Evolutionary conservation across 2,888 invertebrate genomes (phyloP), one percentile per base, ranked within the genome.

Genomic region (Drosophila birchii): DNA sequence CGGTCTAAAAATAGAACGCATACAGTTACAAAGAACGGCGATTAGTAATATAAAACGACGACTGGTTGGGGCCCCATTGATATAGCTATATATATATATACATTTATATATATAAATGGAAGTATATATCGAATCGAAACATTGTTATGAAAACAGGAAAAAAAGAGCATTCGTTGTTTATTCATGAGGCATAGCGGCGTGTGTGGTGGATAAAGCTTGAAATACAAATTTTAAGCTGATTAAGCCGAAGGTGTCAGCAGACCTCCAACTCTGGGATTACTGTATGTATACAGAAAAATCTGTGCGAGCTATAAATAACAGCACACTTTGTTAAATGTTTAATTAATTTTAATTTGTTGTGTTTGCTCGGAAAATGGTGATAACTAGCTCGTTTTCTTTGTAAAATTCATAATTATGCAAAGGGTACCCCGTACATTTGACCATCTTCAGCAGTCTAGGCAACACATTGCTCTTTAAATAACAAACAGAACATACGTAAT

Each of bases 1-100:
- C 53, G 41, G 34, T 57, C 75, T 78, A 78, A 75, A 80, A 82
- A 81, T 82, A 86, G 78, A 67, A 20, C 9, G 57, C 38, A 44
- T 61, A 64, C 64, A 54, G 51, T 78, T 80, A 58, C 49, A 70
- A 44, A 75, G 72, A 71, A 64, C 63, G 59, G 34, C 58, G 64
- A 80, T 76, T 80, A 76, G 74, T 76, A 76, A 67, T 68, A 67
- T 67, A 64, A 72, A 58, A 64, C 36, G 47, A 18, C 12, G 64
- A 34, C 34, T 39, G 45, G 39, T 45, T 12, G 41, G 63, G 44
- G 29, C 64, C 47, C 64, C 64, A 54, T 47, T 47, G 54, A 67
- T 54, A 47, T 45, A 14, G 64, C 44, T 44, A 44, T 43, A 49
- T 18, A 47, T 20, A 49, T 55, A 14, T 36, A 34, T 36, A 58